Evolutionary conservation across 2,113 vertebrate genomes (phyloP), one percentile per base, ranked within the genome.

Genomic region (Saccopteryx bilineata): DNA sequence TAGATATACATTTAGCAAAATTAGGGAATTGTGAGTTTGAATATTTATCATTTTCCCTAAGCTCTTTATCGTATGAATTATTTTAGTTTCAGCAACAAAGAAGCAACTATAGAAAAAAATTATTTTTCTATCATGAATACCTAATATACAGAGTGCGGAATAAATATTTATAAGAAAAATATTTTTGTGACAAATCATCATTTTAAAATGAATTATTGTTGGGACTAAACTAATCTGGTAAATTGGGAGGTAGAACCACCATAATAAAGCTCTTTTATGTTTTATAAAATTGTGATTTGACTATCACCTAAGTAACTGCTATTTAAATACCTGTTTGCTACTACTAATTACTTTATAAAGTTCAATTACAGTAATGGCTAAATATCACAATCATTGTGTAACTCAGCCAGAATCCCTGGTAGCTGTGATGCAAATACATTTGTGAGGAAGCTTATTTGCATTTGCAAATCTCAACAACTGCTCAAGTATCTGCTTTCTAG

Each of bases 221-320:
- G 91, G 33, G 3, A 63, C 17, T 95, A 92, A 13, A 79, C 87
- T 68, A 89, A 78, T 76, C 9, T 58, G 60, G 76, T 90, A 85
- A 91, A 88, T 66, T 93, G 50, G 61, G 26, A 96, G 96, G 97
- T 87, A 74, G 93, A 97, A 96, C 60, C 90, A 87, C 84, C 92
- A 93, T 96, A 96, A 96, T 96, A 93, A 92, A 98, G 56, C 80
- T 90, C 96, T 97, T 97, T 97, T 66, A 96, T 78, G 91, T 97
- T 97, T 97, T 48, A 5, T 95, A 24, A 0, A 84, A 71, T 76
- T 87, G 58, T 89, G 33, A 89, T 95, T 97, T 94, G 68, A 91
- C 83, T 87, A 79, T 94, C 52, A 66, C 74, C 60, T 94, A 90
- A 81, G 72, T 75, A 92, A 92, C 88, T 89, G 63, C 78, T 95